Percentiles rank a stretch among this genome's conserved stretches.
These are phyloP conservation scores for Drosophila nasuta DNA, from an alignment of 1,140 invertebrate species.

Conservation along the genomic window DNA sequence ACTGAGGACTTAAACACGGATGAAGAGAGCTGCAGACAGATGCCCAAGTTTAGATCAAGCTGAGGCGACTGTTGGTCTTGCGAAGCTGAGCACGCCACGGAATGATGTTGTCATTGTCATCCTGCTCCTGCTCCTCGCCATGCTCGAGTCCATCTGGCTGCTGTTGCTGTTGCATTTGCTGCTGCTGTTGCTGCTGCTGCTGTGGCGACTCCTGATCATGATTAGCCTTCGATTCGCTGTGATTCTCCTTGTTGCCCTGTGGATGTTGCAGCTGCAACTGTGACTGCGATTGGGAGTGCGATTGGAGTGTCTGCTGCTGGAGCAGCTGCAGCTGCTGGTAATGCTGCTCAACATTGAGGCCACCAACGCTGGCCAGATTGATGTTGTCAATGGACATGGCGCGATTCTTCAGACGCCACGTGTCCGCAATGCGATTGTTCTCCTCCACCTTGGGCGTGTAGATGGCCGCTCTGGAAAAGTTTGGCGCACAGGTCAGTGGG, in stretches of 20 bases:
- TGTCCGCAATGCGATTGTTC: constrained; percentile 86
- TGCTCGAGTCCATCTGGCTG: constrained; percentile 31
- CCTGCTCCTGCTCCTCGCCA: constrained; percentile 83
- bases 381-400: constrained; percentile 88
- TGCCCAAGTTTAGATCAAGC: constrained; percentile 57
- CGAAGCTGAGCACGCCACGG: constrained; percentile 94
- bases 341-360: constrained; percentile 45
- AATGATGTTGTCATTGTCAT: constrained; percentile 90
- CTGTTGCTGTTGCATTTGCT: constrained; percentile 8
- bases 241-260: constrained; percentile 84
- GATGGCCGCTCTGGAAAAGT: constrained; percentile 86
- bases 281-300: not conserved
- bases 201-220: constrained; percentile 45
- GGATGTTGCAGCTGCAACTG: constrained; percentile 54
- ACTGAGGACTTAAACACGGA: constrained; percentile 26
- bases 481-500: constrained; percentile 49
- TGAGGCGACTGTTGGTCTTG: constrained; percentile 91
- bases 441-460: constrained; percentile 89
- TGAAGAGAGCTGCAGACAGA: not conserved
- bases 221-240: constrained; percentile 34
- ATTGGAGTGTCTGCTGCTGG: not conserved
- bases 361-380: constrained; percentile 73
- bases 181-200: no score
- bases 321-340: constrained; percentile 37
- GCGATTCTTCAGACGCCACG: constrained; percentile 86